Conservation (phyloP, 2,113 vertebrate genomes). For the Ciconia stormi region DNA sequence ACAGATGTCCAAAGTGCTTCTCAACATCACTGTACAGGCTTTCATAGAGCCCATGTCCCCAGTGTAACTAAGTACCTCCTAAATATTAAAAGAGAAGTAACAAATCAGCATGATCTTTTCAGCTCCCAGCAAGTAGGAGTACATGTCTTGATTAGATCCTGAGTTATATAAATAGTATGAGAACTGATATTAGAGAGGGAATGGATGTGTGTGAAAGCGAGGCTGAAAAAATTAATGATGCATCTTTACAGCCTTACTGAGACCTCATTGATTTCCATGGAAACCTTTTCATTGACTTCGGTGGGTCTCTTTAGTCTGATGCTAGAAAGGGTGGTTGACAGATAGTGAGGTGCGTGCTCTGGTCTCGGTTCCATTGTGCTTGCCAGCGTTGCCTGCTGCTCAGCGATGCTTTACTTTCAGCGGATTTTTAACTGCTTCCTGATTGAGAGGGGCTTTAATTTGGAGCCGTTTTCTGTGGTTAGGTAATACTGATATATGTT, state of each 20-base stretch:
- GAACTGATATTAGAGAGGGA: slow-evolving; percentile 49
- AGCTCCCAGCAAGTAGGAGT: slow-evolving; percentile 51
- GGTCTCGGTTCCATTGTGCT: slow-evolving; percentile 6
- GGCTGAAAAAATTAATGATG: slow-evolving; percentile 67
- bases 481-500: not conserved
- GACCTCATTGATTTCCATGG: slow-evolving; percentile 68
- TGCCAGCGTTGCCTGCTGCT: not conserved
- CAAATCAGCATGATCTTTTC: slow-evolving; percentile 56
- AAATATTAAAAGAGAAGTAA: slow-evolving; percentile 55
- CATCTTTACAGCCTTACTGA: slow-evolving; percentile 62
- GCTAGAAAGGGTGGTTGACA: slow-evolving; percentile 17
- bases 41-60: not conserved
- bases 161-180: slow-evolving; percentile 63
- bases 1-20: not conserved
- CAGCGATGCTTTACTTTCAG: not conserved
- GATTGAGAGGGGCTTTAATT: slow-evolving; percentile 10
- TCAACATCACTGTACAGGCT: not conserved
- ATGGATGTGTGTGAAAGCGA: slow-evolving; percentile 44
- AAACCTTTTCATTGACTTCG: slow-evolving; percentile 62
- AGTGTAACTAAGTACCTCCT: not conserved
- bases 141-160: slow-evolving; percentile 61
- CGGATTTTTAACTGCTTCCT: not conserved
- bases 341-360: slow-evolving; percentile 30
- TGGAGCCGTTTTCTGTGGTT: not conserved
- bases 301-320: slow-evolving; percentile 22